Evolutionary conservation across 2,113 vertebrate genomes (phyloP).

Genomic region (Oryzias javanicus): DNA sequence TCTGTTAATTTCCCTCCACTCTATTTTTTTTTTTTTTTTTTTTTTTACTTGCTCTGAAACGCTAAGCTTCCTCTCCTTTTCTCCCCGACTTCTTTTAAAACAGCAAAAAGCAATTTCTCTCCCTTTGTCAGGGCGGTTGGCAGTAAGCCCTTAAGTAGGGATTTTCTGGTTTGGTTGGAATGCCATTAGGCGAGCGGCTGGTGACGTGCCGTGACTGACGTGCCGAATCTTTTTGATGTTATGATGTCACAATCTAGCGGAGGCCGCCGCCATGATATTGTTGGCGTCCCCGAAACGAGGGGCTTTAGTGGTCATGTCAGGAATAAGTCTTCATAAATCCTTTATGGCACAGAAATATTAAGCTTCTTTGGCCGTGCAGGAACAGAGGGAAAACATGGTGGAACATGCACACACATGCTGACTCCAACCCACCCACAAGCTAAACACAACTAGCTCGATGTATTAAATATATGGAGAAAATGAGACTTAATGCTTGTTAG

Average conservation of each 20-base stretch:
- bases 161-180: slow-evolving; percentile 78
- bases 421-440: slow-evolving; percentile 7
- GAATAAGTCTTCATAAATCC: slow-evolving; percentile 77
- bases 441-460: too few relatives aligned
- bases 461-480: too few relatives aligned
- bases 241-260: slow-evolving; percentile 72
- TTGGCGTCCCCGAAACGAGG: slow-evolving; percentile 64
- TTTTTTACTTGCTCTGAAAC: slow-evolving; percentile 45
- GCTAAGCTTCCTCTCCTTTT: slow-evolving; percentile 58
- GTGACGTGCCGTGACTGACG: slow-evolving; percentile 74
- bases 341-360: slow-evolving; percentile 76
- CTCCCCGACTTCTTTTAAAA: slow-evolving; percentile 65
- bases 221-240: slow-evolving; percentile 73
- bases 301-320: slow-evolving; percentile 74
- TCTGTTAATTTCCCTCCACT: slow-evolving; percentile 39
- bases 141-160: slow-evolving; percentile 77
- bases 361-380: slow-evolving; percentile 70
- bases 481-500: too few relatives aligned
- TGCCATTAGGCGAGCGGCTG: slow-evolving; percentile 73
- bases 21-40: slow-evolving; percentile 19
- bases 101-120: slow-evolving; percentile 79
- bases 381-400: slow-evolving; percentile 49
- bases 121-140: slow-evolving; percentile 72
- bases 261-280: slow-evolving; percentile 72
- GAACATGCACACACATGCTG: slow-evolving; percentile 19